phyloP scores from a whole-genome alignment of 2,797 vertebrate genomes.

The Percopsis omiscomaycus region DNA sequence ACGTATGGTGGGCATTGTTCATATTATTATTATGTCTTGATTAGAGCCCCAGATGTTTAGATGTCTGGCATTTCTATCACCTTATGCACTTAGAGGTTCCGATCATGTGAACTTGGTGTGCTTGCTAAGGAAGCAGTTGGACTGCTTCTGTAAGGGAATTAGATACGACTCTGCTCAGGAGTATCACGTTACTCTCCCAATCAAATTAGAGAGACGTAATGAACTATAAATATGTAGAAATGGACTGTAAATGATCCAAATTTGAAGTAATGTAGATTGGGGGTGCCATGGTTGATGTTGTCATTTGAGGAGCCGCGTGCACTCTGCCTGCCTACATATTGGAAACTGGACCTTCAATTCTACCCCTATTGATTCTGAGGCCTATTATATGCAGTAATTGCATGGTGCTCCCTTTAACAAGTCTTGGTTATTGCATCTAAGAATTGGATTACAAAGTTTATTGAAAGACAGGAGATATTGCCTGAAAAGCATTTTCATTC shows the following conservation, averaged over 20 bases:
- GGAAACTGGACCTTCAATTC: conserved; percentile 70
- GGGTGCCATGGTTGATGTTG: conserved; percentile 63
- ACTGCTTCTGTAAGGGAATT: conserved; percentile 68
- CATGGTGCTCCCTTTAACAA: conserved; percentile 79
- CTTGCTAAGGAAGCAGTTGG: conserved; percentile 62
- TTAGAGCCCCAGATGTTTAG: conserved; percentile 49
- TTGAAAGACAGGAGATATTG: conserved; percentile 71
- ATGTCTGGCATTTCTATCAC: conserved; percentile 73
- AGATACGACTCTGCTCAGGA: conserved; percentile 71
- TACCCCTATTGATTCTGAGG: conserved; percentile 74
- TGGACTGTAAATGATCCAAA: conserved; percentile 78
- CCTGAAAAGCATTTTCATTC: conserved; percentile 67
- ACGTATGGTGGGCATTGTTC: conserved; percentile 14
- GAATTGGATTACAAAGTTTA: conserved; percentile 77
- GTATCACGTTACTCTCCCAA: conserved; percentile 76
- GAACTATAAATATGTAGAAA: conserved; percentile 82
- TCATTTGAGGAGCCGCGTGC: conserved; percentile 72
- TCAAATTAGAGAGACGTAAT: conserved; percentile 77
- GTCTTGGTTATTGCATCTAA: conserved; percentile 77
- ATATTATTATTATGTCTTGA: conserved; percentile 2
- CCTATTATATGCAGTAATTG: conserved; percentile 77
- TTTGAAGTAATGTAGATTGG: conserved; percentile 74
- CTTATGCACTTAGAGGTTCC: conserved; percentile 75
- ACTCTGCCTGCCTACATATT: conserved; percentile 72
- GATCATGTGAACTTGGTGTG: conserved; percentile 77